Evolutionary conservation across 1,140 invertebrate species (phyloP).

Genomic region (Diorhabda carinulata): DNA sequence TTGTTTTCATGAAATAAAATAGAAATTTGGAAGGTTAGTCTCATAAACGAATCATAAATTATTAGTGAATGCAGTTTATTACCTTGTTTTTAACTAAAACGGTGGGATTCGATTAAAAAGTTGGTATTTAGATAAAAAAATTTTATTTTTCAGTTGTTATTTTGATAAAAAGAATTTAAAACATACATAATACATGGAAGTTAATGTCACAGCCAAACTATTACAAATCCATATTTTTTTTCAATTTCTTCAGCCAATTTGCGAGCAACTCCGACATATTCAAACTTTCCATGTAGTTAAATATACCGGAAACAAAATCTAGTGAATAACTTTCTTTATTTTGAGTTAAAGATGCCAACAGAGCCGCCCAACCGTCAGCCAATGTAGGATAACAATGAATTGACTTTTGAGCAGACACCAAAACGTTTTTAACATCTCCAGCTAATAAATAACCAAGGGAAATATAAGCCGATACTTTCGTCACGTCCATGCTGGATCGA

Average conservation of each 20-base stretch:
- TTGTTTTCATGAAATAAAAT: too few species aligned
- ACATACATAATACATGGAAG: too few species aligned
- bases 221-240: background rate
- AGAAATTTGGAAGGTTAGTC: too few species aligned
- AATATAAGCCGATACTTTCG: constrained; percentile 20
- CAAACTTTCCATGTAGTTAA: constrained; percentile 1
- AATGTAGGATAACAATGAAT: constrained; percentile 41
- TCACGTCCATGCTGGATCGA: constrained; percentile 37
- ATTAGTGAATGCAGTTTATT: too few species aligned
- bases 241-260: constrained; percentile 11
- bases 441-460: constrained; percentile 32
- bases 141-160: too few species aligned
- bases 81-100: too few species aligned
- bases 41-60: too few species aligned
- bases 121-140: too few species aligned
- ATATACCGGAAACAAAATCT: background rate
- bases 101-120: too few species aligned
- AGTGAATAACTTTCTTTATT: background rate
- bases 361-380: constrained; percentile 34
- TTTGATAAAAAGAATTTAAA: too few species aligned
- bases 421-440: constrained; percentile 32
- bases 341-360: background rate
- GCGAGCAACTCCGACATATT: background rate
- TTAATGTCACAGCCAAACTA: too few species aligned
- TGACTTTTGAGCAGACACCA: constrained; percentile 40